phyloP scores from a whole-genome alignment of 2,888 invertebrate species.

The Venusia cambrica region DNA sequence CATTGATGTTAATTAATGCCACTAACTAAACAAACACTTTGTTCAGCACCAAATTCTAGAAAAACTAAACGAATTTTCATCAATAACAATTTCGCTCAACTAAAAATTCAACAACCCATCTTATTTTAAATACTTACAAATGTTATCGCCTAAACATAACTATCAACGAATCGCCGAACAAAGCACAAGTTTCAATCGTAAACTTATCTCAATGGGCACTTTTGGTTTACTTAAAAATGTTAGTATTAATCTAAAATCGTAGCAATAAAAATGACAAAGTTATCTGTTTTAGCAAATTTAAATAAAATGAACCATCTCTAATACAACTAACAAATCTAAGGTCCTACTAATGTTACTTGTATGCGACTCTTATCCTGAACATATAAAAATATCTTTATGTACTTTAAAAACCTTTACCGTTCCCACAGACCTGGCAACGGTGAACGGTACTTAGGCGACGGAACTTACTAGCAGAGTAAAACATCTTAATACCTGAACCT shows the following conservation, averaged over 20 bases:
- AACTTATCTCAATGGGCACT: conserved; percentile 82
- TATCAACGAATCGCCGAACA: conserved; percentile 71
- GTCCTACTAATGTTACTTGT: conserved; percentile 71
- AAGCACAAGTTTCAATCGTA: conserved; percentile 73
- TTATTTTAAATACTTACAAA: conserved; percentile 75
- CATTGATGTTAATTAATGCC: conserved; percentile 79
- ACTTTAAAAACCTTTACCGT: conserved; percentile 62
- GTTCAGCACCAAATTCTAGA: conserved; percentile 65
- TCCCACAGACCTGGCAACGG: conserved; percentile 42
- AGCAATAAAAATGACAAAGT: conserved; percentile 77
- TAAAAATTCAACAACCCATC: conserved; percentile 74
- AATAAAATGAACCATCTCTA: conserved; percentile 75
- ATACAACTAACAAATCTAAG: conserved; percentile 77
- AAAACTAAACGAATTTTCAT: conserved; percentile 62
- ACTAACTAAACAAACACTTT: conserved; percentile 75
- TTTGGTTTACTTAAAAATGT: conserved; percentile 81
- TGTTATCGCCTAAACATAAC: conserved; percentile 78
- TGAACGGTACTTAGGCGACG: conserved; percentile 3
- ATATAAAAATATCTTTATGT: conserved; percentile 80
- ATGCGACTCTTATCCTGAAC: conserved; percentile 69
- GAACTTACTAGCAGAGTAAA: conserved; percentile 3
- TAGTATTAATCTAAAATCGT: conserved; percentile 77
- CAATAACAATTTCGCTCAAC: conserved; percentile 77
- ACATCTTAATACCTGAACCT: conserved; percentile 53
- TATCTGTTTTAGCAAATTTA: conserved; percentile 72